A percentile compares a stretch with the other conserved stretches of the same genome.
Evolutionary conservation across 2,888 invertebrate species (phyloP).

Genomic region (Phragmatobia fuliginosa): DNA sequence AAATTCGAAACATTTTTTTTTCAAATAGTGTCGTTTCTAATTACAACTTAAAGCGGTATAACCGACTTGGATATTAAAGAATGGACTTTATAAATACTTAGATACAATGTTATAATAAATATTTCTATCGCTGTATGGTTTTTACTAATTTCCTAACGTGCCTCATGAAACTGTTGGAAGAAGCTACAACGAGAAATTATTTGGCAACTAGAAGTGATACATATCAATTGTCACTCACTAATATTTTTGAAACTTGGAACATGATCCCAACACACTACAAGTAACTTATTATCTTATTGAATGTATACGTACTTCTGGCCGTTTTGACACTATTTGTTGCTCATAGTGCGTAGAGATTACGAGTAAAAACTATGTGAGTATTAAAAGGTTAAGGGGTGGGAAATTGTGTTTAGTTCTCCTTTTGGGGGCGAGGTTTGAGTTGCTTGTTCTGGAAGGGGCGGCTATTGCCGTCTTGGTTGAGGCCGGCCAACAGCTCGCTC

Average conservation of each 20-base stretch:
- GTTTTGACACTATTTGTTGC: constrained; percentile 49
- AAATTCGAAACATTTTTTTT: constrained; percentile 73
- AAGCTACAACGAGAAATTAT: constrained; percentile 78
- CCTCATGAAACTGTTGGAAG: constrained; percentile 75
- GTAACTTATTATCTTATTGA: constrained; percentile 50
- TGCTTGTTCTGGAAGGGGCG: constrained; percentile 78
- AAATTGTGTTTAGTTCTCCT: constrained; percentile 78
- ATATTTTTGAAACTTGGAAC: constrained; percentile 74
- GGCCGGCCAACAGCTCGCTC: constrained; percentile 95
- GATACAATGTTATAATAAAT: constrained; percentile 77
- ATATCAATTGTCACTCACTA: constrained; percentile 75
- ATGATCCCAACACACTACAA: constrained; percentile 70
- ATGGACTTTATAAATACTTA: constrained; percentile 66
- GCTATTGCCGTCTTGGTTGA: constrained; percentile 87
- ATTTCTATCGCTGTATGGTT: constrained; percentile 75
- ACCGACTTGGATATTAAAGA: constrained; percentile 50
- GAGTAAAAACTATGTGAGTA: constrained; percentile 75
- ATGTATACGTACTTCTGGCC: constrained; percentile 42
- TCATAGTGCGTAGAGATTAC: constrained; percentile 68
- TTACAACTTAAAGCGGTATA: constrained; percentile 48
- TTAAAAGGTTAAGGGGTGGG: constrained; percentile 74
- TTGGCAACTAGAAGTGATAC: constrained; percentile 84
- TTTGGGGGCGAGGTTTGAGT: constrained; percentile 86
- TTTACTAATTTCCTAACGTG: constrained; percentile 73
- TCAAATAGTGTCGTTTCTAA: constrained; percentile 36